phyloP scores from a whole-genome alignment of 2,797 vertebrate genomes.

The Pseudocheirus occidentalis region DNA sequence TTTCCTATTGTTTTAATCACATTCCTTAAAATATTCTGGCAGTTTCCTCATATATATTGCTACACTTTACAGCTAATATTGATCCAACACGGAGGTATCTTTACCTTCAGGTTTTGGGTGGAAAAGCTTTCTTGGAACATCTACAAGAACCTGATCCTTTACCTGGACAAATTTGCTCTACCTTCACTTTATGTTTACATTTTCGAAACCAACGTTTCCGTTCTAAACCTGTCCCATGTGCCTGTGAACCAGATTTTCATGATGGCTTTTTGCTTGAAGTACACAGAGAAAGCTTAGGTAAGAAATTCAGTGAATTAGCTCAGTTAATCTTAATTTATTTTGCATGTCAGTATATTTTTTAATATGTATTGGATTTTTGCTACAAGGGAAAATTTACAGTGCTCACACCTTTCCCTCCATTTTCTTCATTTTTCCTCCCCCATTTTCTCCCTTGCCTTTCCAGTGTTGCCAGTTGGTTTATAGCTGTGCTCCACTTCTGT shows the following conservation, averaged over 20 bases:
- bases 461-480: not conserved
- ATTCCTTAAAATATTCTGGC: slow-evolving; percentile 68
- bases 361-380: slow-evolving; percentile 17
- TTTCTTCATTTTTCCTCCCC: not conserved
- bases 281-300: slow-evolving; percentile 91
- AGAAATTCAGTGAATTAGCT: slow-evolving; percentile 53
- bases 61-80: slow-evolving; percentile 90
- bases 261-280: slow-evolving; percentile 96
- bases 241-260: slow-evolving; percentile 95
- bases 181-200: slow-evolving; percentile 94
- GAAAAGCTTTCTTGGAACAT: slow-evolving; percentile 98
- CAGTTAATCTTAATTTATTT: slow-evolving; percentile 23
- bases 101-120: slow-evolving; percentile 96
- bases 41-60: slow-evolving; percentile 84
- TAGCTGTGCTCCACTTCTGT: not conserved
- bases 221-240: slow-evolving; percentile 96
- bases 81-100: slow-evolving; percentile 94
- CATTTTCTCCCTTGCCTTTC: not conserved
- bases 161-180: slow-evolving; percentile 94
- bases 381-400: slow-evolving; percentile 8
- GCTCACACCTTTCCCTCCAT: not conserved
- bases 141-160: slow-evolving; percentile 95
- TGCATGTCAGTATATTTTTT: slow-evolving; percentile 31
- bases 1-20: slow-evolving; percentile 71
- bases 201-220: slow-evolving; percentile 97